Evolutionary conservation across 2,888 invertebrate genomes (phyloP), one percentile per base, ranked within the genome.

Genomic region (Emesis furor): DNA sequence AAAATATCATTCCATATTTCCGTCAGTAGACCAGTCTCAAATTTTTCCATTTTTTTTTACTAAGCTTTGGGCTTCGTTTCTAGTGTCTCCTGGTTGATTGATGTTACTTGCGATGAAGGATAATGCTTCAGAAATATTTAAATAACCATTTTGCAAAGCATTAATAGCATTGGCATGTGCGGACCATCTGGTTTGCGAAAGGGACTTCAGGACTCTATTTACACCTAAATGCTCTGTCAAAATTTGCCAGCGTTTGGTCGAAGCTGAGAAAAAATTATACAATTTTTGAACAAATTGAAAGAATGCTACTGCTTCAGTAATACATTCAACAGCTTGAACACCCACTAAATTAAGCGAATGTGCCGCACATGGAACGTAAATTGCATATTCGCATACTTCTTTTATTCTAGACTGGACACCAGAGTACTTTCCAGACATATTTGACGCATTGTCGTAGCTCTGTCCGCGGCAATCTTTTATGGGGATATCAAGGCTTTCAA

Each of bases 401-500:
- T 72, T 72, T 72, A 46, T 46, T 72, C 46, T 51, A 24, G 24
- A 24, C 17, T 51, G 51, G 14, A 46, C 39, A 51, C 51, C 72
- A 30, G 51, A 46, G 24, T 17, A 72, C 39, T 24, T 30, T 51
- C 72, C n/a, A 55, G 55, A 55, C 55, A 55, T 55, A 55, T 55
- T 55, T 55, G 55, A 55, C 55, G 55, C 55, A 7, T n/a, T 55
- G 55, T 55, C 42, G 55, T 55, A 55, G 55, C 35, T 35, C 35
- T 35, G 35, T 35, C 35, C 35, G 35, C 35, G 35, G 35, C 35
- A 35, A 35, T 35, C 55, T 55, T 14, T 55, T 55, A 55, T 55
- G 55, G n/a, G 55, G n/a, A 55, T 55, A 55, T 55, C 55, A 55
- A 55, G 55, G 55, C 91, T 82, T 86, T 80, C 84, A 92, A 77